A percentile compares a stretch with the other conserved stretches of the same genome.
These are phyloP conservation scores for Suillia variegata DNA, from an alignment of 2,888 invertebrate species.

Conservation along the genomic window DNA sequence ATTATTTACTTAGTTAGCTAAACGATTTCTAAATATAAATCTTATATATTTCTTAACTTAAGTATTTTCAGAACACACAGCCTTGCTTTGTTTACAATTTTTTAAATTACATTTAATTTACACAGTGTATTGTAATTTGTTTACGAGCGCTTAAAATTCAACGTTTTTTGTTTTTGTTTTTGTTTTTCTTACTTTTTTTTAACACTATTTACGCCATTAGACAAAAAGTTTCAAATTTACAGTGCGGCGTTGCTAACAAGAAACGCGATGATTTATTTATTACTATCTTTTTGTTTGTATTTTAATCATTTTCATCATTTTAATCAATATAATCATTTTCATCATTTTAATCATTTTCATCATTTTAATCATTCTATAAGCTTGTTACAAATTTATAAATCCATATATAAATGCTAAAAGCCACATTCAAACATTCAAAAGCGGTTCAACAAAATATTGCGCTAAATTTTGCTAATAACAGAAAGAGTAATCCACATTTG, in stretches of 20 bases:
- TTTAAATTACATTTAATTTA: constrained; percentile 51
- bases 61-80: constrained; percentile 55
- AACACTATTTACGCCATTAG: neutral
- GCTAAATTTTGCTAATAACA: neutral
- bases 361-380: too few relatives aligned
- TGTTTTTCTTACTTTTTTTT: too few relatives aligned
- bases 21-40: neutral
- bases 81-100: constrained; percentile 58
- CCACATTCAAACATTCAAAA: neutral
- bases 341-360: too few relatives aligned
- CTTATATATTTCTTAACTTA: constrained; percentile 12
- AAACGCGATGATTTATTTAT: neutral
- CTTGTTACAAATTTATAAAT: neutral
- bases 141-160: too few relatives aligned
- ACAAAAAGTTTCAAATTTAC: too few relatives aligned
- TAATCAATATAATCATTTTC: too few relatives aligned
- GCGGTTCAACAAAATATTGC: neutral
- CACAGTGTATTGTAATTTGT: constrained; percentile 24
- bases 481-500: too few relatives aligned
- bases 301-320: neutral
- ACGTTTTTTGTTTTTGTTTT: too few relatives aligned
- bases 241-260: too few relatives aligned
- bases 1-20: constrained; percentile 2
- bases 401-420: too few relatives aligned
- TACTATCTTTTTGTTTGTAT: neutral